These are phyloP conservation scores for Sycobia sp. DNA, from an alignment of 1,140 invertebrate genomes.

Conservation along the genomic window DNA sequence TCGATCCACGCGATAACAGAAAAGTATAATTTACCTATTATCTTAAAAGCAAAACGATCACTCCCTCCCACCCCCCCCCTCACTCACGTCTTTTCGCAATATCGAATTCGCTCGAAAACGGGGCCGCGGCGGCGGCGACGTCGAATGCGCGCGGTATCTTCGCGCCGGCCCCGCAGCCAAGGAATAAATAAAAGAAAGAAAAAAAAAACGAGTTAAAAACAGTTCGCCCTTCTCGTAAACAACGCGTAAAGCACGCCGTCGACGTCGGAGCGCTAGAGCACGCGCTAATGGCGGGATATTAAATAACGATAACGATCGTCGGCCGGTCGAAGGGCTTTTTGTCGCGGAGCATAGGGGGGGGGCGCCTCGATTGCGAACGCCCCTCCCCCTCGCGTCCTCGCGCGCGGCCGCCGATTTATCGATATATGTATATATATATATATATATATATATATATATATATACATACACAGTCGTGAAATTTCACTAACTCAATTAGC, in stretches of 20 bases:
- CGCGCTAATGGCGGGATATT: slow-evolving; percentile 63
- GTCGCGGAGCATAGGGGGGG: slow-evolving; percentile 32
- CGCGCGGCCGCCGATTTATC: too few relatives aligned
- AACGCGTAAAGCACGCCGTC: slow-evolving; percentile 58
- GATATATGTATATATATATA: too few relatives aligned
- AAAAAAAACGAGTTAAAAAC: slow-evolving; percentile 36
- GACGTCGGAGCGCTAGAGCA: slow-evolving; percentile 52
- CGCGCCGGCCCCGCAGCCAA: background rate
- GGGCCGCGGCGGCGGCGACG: background rate
- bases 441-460: too few relatives aligned
- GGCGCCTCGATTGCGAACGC: background rate
- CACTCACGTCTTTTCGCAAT: too few relatives aligned
- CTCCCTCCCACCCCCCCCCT: too few relatives aligned
- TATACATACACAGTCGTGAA: slow-evolving; percentile 36
- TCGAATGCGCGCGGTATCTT: slow-evolving; percentile 1
- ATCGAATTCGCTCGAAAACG: too few relatives aligned
- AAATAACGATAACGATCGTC: slow-evolving; percentile 62
- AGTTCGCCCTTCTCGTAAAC: slow-evolving; percentile 19
- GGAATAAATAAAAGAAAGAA: slow-evolving; percentile 20
- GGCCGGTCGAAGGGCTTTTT: slow-evolving; percentile 53
- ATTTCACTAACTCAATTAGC: slow-evolving; percentile 56
- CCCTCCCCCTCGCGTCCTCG: background rate
- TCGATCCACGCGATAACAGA: too few relatives aligned
- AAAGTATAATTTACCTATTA: too few relatives aligned
- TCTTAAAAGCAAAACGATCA: too few relatives aligned